These are phyloP conservation scores for Apogon hyalosoma DNA, from an alignment of 2,797 vertebrate genomes.

Conservation along the genomic window DNA sequence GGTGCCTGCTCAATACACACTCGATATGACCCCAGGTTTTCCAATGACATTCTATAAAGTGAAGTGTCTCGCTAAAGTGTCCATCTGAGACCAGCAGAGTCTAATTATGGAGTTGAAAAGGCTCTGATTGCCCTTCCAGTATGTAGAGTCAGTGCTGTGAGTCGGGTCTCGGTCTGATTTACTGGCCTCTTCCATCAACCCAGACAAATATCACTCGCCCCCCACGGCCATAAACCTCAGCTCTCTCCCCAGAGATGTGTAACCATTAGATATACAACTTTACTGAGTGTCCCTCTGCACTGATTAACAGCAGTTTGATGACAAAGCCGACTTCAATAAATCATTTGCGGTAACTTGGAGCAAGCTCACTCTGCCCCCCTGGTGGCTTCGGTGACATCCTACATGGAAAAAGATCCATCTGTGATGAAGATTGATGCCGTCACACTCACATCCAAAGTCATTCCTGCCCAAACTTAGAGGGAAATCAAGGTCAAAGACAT, in stretches of 20 bases:
- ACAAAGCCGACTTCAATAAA: slow-evolving; percentile 67
- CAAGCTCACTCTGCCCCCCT: slow-evolving; percentile 49
- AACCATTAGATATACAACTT: slow-evolving; percentile 80
- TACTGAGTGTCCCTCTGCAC: slow-evolving; percentile 60
- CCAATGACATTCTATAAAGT: slow-evolving; percentile 57
- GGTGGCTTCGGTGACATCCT: slow-evolving; percentile 60
- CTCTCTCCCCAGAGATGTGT: slow-evolving; percentile 72
- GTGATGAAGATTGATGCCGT: slow-evolving; percentile 69
- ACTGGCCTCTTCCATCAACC: slow-evolving; percentile 70
- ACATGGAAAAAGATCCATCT: slow-evolving; percentile 45
- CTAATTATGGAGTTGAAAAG: slow-evolving; percentile 72
- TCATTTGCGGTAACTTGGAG: slow-evolving; percentile 60
- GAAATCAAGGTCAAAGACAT: slow-evolving; percentile 64
- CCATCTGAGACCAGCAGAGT: slow-evolving; percentile 60
- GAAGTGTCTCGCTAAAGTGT: slow-evolving; percentile 55
- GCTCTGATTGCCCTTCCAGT: slow-evolving; percentile 72
- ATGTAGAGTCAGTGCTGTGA: slow-evolving; percentile 62
- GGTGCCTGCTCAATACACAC: slow-evolving; percentile 20
- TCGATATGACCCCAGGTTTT: slow-evolving; percentile 51
- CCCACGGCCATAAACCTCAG: slow-evolving; percentile 69
- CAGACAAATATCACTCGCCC: slow-evolving; percentile 79
- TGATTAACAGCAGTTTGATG: slow-evolving; percentile 76
- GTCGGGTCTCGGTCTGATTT: slow-evolving; percentile 67
- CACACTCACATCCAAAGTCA: slow-evolving; percentile 55
- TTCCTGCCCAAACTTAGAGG: slow-evolving; percentile 52